Evolutionary conservation across 2,113 vertebrate species (phyloP).

Genomic region (Scomber scombrus): DNA sequence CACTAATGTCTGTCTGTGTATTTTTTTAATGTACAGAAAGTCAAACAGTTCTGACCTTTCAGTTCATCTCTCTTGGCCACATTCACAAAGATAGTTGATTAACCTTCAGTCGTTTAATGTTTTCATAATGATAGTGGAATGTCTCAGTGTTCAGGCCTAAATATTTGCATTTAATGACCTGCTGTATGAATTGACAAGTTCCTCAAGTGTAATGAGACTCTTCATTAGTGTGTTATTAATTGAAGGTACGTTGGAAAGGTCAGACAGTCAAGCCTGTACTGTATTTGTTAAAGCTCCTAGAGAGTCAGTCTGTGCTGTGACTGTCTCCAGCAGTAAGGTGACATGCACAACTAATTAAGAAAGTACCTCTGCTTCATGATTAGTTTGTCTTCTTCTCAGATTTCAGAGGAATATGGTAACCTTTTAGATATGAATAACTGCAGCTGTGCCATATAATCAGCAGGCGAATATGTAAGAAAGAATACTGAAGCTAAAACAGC

Average conservation of each 20-base stretch:
- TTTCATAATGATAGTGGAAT: not conserved
- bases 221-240: constrained; percentile 33
- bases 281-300: constrained; percentile 10
- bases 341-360: constrained; percentile 19
- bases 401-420: not conserved
- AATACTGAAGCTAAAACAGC: not conserved
- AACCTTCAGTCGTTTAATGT: constrained; percentile 3
- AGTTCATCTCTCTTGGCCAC: not conserved
- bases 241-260: constrained; percentile 35
- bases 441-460: not conserved
- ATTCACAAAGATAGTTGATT: not conserved
- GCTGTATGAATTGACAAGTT: constrained; percentile 25
- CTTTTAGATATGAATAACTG: not conserved
- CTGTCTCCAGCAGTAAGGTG: not conserved
- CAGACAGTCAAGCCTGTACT: constrained; percentile 5
- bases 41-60: not conserved
- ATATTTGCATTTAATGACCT: not conserved
- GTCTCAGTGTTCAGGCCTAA: constrained; percentile 1
- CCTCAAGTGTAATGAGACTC: constrained; percentile 7
- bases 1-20: not conserved
- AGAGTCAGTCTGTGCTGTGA: constrained; percentile 7
- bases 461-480: not conserved
- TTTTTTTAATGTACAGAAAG: not conserved
- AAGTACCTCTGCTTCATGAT: constrained; percentile 2
- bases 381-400: constrained; percentile 4